Evolutionary conservation across 1,140 invertebrate species (phyloP).

Genomic region (Brachionus rubens): DNA sequence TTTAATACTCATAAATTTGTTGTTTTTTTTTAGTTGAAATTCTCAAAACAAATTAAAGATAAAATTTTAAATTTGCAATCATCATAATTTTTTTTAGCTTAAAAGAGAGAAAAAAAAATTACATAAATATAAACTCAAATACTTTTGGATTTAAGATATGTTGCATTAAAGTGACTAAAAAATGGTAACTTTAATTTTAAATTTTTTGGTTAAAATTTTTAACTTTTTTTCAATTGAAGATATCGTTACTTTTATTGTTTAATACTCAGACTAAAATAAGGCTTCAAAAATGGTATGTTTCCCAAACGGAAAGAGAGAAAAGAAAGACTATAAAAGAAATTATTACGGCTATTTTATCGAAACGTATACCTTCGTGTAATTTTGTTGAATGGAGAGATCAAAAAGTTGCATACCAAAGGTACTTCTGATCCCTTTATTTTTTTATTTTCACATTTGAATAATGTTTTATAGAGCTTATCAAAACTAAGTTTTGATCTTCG

Average conservation of each 20-base stretch:
- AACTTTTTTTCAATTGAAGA: slow-evolving; percentile 15
- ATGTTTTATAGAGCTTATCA: background rate
- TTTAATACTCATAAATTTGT: too few species aligned
- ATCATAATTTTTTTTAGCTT: too few species aligned
- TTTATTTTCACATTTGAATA: background rate
- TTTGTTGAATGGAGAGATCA: slow-evolving; percentile 33
- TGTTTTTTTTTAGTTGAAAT: too few species aligned
- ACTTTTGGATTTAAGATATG: too few species aligned
- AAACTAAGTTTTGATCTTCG: too few species aligned
- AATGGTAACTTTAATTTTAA: too few species aligned
- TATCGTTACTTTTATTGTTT: slow-evolving; percentile 25
- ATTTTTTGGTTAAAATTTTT: background rate
- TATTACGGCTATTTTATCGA: slow-evolving; percentile 1
- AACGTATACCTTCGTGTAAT: slow-evolving; percentile 21
- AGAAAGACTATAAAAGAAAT: background rate
- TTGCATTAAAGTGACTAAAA: too few species aligned
- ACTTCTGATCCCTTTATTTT: too few species aligned
- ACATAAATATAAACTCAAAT: too few species aligned
- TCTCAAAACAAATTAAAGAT: too few species aligned
- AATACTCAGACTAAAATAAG: slow-evolving; percentile 34
- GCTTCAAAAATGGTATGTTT: slow-evolving; percentile 33
- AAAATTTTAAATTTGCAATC: too few species aligned
- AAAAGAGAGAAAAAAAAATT: too few species aligned
- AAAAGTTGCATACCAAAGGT: slow-evolving; percentile 41
- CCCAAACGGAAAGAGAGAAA: slow-evolving; percentile 7